Evolutionary conservation across 2,113 vertebrate genomes (phyloP).

Genomic region (Campylomormyrus numenius): DNA sequence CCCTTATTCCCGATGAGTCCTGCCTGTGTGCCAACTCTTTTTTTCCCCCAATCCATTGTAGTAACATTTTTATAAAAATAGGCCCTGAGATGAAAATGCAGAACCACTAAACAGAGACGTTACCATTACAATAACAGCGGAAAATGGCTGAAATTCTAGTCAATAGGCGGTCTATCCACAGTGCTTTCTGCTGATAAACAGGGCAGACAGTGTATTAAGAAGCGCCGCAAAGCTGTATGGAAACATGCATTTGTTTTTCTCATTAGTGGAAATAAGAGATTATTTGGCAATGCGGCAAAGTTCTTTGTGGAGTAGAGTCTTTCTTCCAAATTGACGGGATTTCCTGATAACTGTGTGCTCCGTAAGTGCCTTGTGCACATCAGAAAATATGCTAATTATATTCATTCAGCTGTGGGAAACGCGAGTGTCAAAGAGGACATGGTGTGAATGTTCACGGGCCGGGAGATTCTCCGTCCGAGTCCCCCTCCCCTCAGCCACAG

Average conservation of each 20-base stretch:
- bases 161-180: neutral
- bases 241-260: neutral
- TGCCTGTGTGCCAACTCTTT: neutral
- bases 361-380: neutral
- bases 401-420: neutral
- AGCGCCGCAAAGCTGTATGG: neutral
- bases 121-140: neutral
- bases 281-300: neutral
- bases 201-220: neutral
- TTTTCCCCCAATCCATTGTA: neutral
- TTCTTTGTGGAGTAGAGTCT: neutral
- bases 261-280: neutral
- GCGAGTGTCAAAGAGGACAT: neutral
- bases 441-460: neutral
- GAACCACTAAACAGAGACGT: neutral
- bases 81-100: neutral
- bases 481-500: neutral
- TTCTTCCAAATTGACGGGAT: neutral
- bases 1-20: neutral
- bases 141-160: neutral
- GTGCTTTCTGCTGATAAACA: neutral
- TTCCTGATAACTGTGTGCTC: neutral
- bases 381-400: neutral
- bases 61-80: neutral
- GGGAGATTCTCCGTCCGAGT: neutral